Evolutionary conservation across 1,140 invertebrate species (phyloP), one percentile per base, ranked within the genome.

Genomic region (Zaprionus ghesquierei): DNA sequence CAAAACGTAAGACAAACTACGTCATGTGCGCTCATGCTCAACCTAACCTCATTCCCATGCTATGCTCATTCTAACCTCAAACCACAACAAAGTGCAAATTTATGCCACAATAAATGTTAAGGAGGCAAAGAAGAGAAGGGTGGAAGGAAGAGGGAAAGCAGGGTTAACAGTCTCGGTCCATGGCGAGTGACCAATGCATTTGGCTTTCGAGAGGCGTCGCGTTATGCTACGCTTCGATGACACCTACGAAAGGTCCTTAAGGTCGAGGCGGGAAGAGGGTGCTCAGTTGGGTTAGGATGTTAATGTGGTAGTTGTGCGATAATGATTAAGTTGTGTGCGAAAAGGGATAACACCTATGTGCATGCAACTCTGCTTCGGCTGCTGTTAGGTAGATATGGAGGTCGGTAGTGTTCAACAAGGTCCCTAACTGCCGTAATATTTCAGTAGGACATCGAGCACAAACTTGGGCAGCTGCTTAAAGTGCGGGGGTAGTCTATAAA

Each of bases 41-140:
- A 53, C 20, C 22, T 72, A 73, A 79, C 69, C 73, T 75, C 79
- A 71, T 22, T 44, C 10, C 49, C 25, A 46, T 46, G 41, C 18
- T 15, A 20, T 41, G 35, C 35, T 41, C 55, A 51, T 20, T 51
- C 65, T 44, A 35, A 38, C 54, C 50, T 64, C 31, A 51, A 62
- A 62, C 46, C 81, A 86, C 81, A 86, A 86, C 81, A 86, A 86
- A 86, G 81, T 86, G 81, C 75, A 81, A 87, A 78, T 86, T 86
- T 87, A 86, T 86, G 82, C 81, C 81, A 73, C 81, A 81, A 86
- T 87, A 86, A 81, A 81, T 87, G 82, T 77, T 29, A 5, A n/a
- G 59, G 58, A 46, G 18, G 1, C 15, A 8, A 3, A 15, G 41
- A 9, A 35, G 18, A 23, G 13, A 10, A 8, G 9, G n/a, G n/a